A percentile compares a stretch with the other conserved stretches of the same genome.
phyloP scores from a whole-genome alignment of 2,113 vertebrate species.

The Neogale vison region DNA sequence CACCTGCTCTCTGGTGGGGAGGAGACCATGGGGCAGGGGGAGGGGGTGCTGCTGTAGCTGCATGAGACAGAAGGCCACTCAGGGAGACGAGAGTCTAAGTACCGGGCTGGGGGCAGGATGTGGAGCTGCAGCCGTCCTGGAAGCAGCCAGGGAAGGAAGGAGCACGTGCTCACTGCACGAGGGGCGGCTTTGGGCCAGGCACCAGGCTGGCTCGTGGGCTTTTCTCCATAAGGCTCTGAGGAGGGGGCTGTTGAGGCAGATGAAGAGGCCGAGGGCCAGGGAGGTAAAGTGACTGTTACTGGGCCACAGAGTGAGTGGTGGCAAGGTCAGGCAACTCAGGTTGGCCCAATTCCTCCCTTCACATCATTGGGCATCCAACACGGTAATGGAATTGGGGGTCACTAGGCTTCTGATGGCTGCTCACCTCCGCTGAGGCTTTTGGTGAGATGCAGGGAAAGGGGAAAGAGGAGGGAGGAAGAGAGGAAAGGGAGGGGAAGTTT shows the following conservation, averaged over 20 bases:
- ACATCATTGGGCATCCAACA: background rate
- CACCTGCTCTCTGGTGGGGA: background rate
- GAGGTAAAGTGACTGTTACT: background rate
- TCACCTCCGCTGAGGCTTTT: background rate
- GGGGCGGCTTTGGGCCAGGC: background rate
- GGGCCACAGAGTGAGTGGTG: background rate
- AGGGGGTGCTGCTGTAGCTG: background rate
- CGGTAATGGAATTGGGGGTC: background rate
- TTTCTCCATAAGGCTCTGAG: background rate
- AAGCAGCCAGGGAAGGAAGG: fast-evolving
- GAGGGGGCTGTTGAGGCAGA: background rate
- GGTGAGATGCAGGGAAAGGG: background rate
- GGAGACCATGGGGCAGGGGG: background rate
- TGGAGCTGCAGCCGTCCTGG: background rate
- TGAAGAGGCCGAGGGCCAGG: background rate
- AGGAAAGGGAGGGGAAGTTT: background rate
- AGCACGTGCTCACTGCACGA: fast-evolving
- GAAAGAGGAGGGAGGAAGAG: background rate
- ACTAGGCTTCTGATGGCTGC: too few species aligned
- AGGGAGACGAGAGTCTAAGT: background rate
- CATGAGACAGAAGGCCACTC: background rate
- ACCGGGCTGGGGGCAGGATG: background rate
- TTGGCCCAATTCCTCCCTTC: background rate
- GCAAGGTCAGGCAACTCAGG: background rate
- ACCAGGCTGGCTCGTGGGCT: background rate